Conservation (phyloP, 2,888 invertebrate genomes). For the Conchocele bisecta region DNA sequence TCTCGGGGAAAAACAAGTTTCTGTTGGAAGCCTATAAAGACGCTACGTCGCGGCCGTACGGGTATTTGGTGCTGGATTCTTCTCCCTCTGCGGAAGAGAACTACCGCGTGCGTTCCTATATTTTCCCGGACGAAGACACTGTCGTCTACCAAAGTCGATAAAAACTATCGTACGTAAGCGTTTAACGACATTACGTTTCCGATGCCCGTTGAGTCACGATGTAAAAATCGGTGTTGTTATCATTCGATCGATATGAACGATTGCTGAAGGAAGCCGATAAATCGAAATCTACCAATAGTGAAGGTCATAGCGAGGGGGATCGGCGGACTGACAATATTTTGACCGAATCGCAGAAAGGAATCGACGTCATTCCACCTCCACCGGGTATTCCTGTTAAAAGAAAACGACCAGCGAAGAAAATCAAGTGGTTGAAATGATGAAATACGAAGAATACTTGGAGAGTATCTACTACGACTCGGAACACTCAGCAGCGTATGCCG, state of each 20-base stretch:
- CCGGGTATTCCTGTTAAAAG: slow-evolving; percentile 16
- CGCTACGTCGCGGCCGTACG: slow-evolving; percentile 39
- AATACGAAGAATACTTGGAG: background rate
- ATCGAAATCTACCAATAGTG: no score
- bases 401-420: slow-evolving; percentile 1
- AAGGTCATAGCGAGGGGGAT: no score
- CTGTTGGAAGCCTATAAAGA: slow-evolving; percentile 47
- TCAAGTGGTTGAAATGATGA: slow-evolving; percentile 5
- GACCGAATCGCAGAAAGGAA: no score
- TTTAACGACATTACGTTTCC: no score
- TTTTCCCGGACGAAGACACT: slow-evolving; percentile 10
- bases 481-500: slow-evolving; percentile 26
- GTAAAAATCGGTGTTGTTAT: slow-evolving; percentile 27
- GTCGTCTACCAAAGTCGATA: slow-evolving; percentile 14
- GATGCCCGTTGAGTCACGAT: no score
- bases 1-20: slow-evolving; percentile 28
- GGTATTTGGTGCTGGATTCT: slow-evolving; percentile 46
- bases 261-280: no score
- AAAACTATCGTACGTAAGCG: background rate
- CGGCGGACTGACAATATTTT: no score
- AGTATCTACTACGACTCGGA: slow-evolving; percentile 35
- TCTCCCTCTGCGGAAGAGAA: slow-evolving; percentile 26
- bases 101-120: slow-evolving; percentile 25
- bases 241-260: slow-evolving; percentile 8
- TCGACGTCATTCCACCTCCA: slow-evolving; percentile 25